Evolutionary conservation across 2,888 invertebrate species (phyloP).

Genomic region (Cancer borealis): DNA sequence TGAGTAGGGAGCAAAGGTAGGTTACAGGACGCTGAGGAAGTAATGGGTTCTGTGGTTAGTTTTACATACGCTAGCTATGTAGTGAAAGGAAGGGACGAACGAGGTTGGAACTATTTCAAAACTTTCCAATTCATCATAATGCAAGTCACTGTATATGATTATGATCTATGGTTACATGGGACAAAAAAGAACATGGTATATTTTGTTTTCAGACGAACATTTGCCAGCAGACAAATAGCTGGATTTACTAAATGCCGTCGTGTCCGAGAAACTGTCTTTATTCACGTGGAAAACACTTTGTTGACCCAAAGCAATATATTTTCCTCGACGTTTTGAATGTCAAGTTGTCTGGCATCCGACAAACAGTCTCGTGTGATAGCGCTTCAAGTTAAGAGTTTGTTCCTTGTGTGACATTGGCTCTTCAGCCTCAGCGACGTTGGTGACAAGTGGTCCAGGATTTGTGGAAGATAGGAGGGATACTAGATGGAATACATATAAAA

Average conservation of each 20-base stretch:
- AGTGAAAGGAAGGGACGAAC: neutral
- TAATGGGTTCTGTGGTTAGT: neutral
- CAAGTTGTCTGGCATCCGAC: neutral
- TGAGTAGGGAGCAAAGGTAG: neutral
- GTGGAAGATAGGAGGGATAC: neutral
- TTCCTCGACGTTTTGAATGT: neutral
- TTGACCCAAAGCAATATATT: neutral
- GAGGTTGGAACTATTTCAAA: neutral
- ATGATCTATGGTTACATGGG: neutral
- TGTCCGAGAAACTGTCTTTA: neutral
- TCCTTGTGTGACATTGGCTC: neutral
- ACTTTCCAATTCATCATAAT: neutral
- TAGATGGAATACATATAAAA: neutral
- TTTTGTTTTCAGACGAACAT: neutral
- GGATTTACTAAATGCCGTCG: neutral
- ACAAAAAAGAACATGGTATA: neutral
- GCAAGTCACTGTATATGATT: conserved; percentile 14
- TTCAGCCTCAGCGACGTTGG: neutral
- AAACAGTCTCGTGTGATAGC: neutral
- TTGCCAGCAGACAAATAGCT: neutral
- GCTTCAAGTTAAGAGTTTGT: neutral
- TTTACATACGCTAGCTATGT: neutral
- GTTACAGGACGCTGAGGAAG: neutral
- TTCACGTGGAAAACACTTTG: neutral
- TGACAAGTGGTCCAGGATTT: neutral